A percentile compares a stretch with the other conserved stretches of the same genome.
Evolutionary conservation across 1,140 invertebrate genomes (phyloP).

Genomic region (Drosophila miranda): DNA sequence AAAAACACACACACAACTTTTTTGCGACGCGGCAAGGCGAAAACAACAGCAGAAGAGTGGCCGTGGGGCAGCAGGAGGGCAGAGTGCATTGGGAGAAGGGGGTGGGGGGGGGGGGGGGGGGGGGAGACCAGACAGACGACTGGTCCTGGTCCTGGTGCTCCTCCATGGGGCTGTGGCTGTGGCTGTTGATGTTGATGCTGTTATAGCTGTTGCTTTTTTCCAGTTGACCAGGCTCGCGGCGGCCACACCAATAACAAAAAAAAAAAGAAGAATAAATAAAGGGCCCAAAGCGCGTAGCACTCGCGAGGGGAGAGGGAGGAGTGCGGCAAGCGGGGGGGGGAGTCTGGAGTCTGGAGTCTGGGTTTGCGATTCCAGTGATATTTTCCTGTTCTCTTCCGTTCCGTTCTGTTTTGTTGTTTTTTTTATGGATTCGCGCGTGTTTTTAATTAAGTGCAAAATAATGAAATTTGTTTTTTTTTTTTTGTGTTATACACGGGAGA

Average conservation of each 20-base stretch:
- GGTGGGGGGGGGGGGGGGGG: too few relatives aligned
- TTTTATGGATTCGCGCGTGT: slow-evolving; percentile 48
- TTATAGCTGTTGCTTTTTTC: slow-evolving; percentile 64
- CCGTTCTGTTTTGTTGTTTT: neutral
- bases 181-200: slow-evolving; percentile 4
- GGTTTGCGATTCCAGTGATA: slow-evolving; percentile 4
- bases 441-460: slow-evolving; percentile 79
- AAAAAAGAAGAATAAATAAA: slow-evolving; percentile 13
- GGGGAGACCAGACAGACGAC: slow-evolving; percentile 33
- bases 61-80: neutral
- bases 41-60: slow-evolving; percentile 21
- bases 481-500: neutral
- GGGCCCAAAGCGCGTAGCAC: slow-evolving; percentile 42
- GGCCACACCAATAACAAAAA: slow-evolving; percentile 9
- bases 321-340: neutral
- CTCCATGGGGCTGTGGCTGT: neutral
- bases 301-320: slow-evolving; percentile 2
- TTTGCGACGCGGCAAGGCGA: slow-evolving; percentile 57
- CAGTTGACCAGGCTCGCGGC: slow-evolving; percentile 72
- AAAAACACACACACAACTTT: slow-evolving; percentile 15
- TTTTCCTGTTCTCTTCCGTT: slow-evolving; percentile 7
- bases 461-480: slow-evolving; percentile 43
- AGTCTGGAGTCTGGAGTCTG: slow-evolving; percentile 21
- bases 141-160: too few relatives aligned
- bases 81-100: too few relatives aligned